Evolutionary conservation across 2,797 vertebrate species (phyloP).

Genomic region (Picus viridis): DNA sequence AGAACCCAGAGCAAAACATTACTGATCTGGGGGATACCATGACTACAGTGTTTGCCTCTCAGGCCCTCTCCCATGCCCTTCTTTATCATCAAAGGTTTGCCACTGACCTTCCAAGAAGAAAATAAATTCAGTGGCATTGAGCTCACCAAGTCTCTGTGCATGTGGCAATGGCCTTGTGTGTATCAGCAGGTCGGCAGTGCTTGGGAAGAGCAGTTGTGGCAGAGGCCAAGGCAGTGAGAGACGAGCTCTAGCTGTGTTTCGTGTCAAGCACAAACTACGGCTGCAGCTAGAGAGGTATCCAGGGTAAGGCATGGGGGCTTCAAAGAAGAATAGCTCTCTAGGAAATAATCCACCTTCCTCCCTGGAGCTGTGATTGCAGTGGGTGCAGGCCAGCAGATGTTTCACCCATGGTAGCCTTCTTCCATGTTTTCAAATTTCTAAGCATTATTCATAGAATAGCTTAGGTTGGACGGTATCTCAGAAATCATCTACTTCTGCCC

Average conservation of each 20-base stretch:
- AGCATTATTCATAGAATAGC: too few species aligned
- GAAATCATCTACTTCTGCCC: neutral
- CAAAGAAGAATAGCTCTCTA: neutral
- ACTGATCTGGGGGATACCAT: neutral
- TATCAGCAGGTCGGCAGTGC: neutral
- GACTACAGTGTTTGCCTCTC: neutral
- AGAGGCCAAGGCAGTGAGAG: neutral
- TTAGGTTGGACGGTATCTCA: too few species aligned
- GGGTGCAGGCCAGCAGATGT: neutral
- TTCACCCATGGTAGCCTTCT: neutral
- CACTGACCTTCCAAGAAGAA: constrained; percentile 6
- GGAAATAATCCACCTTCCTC: neutral
- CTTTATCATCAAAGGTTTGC: neutral
- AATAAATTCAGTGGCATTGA: neutral
- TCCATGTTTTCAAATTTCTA: neutral
- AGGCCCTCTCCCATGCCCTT: neutral
- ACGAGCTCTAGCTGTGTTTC: neutral
- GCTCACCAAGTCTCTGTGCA: neutral
- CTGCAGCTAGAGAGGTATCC: neutral
- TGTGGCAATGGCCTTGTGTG: neutral
- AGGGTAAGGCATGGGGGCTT: neutral
- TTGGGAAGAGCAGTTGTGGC: neutral
- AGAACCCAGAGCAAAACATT: neutral
- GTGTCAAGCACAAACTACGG: neutral
- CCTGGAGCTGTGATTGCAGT: neutral